Base-by-base conservation (phyloP, 2,797 vertebrate species). In the Adrianichthys oophorus region DNA sequence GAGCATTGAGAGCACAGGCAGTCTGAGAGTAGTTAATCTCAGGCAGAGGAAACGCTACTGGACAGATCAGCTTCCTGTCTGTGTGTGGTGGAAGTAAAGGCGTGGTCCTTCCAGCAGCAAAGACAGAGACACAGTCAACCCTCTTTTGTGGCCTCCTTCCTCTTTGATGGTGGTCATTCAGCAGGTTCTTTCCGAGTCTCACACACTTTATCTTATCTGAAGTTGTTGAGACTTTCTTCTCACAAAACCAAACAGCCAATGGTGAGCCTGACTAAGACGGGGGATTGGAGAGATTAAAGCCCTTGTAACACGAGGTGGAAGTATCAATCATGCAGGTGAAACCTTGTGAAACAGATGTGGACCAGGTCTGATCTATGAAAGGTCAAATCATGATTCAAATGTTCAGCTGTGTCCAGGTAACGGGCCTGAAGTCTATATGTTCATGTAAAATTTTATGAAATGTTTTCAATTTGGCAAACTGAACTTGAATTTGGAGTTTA, bases 1-100 rank as follows among this genome's bases (percentile, higher is more conserved):
- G 62, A 56, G 56, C 54, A 54, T 69, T 52, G 43, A 66, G 60
- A 72, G 65, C 57, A 68, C 49, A 52, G 60, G 68, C 55, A 78
- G 44, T 65, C 46, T 56, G 45, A 60, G 64, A 65, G 62, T 68
- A 46, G 41, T 59, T 68, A 67, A 52, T 55, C 37, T 58, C 60
- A 54, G 79, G 78, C 64, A 77, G 84, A 84, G 86, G 85, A 89
- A 87, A 83, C 79, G 68, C 73, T 63, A 43, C 65, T 83, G 76
- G 72, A 74, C 78, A 84, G 57, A 84, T 83, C 70, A 65, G 68
- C 58, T 83, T 82, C 79, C 80, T 85, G 54, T 70, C 44, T 72
- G 72, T 71, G 71, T 69, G 72, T 59, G 52, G 65, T 68, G 71
- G 58, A 74, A 60, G 65, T 74, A 70, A 70, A 76, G 86, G 87